Conservation (phyloP, 1,140 invertebrate species). For the Ectropis grisescens region DNA sequence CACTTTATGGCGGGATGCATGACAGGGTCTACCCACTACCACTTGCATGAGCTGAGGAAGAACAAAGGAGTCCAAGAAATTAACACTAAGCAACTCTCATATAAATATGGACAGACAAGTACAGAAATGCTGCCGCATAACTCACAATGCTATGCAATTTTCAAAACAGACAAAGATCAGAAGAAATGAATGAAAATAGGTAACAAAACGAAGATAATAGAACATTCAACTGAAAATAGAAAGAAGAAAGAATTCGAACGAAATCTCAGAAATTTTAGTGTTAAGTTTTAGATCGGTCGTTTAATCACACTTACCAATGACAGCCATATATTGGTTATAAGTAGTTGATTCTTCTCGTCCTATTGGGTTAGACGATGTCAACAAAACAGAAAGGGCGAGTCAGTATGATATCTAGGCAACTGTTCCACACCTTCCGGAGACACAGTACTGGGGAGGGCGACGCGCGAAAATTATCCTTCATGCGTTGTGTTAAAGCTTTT, state of each 20-base stretch:
- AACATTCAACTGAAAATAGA: constrained; percentile 32
- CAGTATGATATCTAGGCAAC: constrained; percentile 66
- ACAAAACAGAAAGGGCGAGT: constrained; percentile 75
- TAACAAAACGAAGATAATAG: constrained; percentile 12
- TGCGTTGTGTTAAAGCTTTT: constrained; percentile 12
- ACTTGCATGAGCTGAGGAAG: constrained; percentile 31
- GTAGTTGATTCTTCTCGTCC: constrained; percentile 89
- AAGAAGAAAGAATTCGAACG: constrained; percentile 53
- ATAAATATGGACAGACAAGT: constrained; percentile 28
- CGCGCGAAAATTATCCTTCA: constrained; percentile 19
- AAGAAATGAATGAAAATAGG: constrained; percentile 30
- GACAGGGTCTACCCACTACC: constrained; percentile 47
- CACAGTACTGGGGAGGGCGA: constrained; percentile 33
- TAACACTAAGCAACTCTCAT: constrained; percentile 39
- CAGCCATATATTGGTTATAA: constrained; percentile 89
- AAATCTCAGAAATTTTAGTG: constrained; percentile 60
- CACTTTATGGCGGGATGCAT: constrained; percentile 43
- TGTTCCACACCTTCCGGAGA: constrained; percentile 39
- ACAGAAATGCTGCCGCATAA: constrained; percentile 63
- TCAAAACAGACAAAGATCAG: constrained; percentile 47
- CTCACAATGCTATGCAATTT: constrained; percentile 66
- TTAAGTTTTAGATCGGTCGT: constrained; percentile 62
- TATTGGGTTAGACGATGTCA: constrained; percentile 75
- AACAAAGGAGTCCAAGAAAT: constrained; percentile 35
- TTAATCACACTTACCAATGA: constrained; percentile 85